These are phyloP conservation scores for Entomobrya multifasciata DNA, from an alignment of 2,888 invertebrate species.

Conservation along the genomic window DNA sequence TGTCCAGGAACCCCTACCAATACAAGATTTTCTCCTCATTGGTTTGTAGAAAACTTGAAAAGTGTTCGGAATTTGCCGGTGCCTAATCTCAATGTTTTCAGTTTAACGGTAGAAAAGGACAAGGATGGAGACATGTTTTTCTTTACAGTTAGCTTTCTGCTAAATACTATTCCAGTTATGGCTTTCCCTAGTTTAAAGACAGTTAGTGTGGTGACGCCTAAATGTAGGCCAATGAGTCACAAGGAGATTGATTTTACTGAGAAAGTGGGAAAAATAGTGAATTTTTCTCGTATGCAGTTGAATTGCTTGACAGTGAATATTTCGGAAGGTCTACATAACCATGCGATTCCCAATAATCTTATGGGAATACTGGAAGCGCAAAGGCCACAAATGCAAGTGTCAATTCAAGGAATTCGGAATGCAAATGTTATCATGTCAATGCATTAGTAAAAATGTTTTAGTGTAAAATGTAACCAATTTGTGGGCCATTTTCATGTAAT, in stretches of 20 bases:
- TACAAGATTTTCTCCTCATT: constrained; percentile 35
- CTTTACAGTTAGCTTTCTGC: constrained; percentile 47
- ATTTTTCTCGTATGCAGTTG: constrained; percentile 9
- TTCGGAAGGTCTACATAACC: background rate
- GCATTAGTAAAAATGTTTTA: background rate
- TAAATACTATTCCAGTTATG: constrained; percentile 35
- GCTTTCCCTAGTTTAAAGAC: constrained; percentile 36
- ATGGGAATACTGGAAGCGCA: background rate
- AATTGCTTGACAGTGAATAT: constrained; percentile 19
- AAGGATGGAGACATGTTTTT: constrained; percentile 57
- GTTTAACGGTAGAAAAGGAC: constrained; percentile 39
- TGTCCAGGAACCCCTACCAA: constrained; percentile 38
- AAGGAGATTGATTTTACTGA: background rate
- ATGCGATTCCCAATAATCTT: constrained; percentile 25
- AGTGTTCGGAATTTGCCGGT: constrained; percentile 16
- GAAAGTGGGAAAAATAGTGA: background rate
- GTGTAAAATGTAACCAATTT: background rate
- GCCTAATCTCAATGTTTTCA: constrained; percentile 19
- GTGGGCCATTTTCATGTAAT: background rate
- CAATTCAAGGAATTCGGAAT: constrained; percentile 13
- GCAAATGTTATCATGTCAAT: background rate
- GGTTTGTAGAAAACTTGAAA: constrained; percentile 50
- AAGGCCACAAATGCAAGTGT: background rate
- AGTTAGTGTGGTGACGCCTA: constrained; percentile 4
- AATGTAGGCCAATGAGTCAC: constrained; percentile 42